Evolutionary conservation across 1,140 invertebrate genomes (phyloP).

Genomic region (Zophobas morio): DNA sequence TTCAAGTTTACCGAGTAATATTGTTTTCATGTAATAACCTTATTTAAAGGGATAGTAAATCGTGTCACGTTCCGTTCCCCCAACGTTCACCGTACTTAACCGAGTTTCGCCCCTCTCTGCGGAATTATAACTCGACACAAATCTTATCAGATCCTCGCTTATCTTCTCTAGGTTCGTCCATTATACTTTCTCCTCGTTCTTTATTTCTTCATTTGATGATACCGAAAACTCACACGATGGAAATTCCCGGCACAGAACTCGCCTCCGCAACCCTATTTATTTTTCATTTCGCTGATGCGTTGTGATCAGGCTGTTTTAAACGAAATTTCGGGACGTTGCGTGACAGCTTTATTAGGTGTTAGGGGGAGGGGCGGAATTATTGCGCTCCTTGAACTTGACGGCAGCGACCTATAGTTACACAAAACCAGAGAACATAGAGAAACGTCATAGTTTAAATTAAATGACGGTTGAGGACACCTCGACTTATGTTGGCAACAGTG

Average conservation of each 20-base stretch:
- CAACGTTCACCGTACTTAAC: constrained; percentile 46
- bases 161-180: constrained; percentile 48
- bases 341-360: background rate
- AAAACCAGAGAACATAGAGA: no score
- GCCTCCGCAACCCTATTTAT: background rate
- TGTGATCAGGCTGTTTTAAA: background rate
- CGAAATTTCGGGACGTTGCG: background rate
- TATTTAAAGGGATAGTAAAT: constrained; percentile 60
- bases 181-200: constrained; percentile 42
- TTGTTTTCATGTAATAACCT: constrained; percentile 62
- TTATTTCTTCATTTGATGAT: constrained; percentile 49
- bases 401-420: background rate
- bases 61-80: constrained; percentile 57
- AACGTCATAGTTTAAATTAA: no score
- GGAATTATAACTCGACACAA: constrained; percentile 57
- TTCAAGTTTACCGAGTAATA: constrained; percentile 55
- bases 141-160: constrained; percentile 58
- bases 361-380: background rate
- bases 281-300: constrained; percentile 3
- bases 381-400: no score
- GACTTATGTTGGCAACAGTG: no score
- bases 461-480: no score
- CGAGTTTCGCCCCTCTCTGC: constrained; percentile 48
- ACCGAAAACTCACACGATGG: background rate
- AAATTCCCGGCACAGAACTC: background rate